These are phyloP conservation scores for Sycophila sp. DNA, from an alignment of 1,140 invertebrate species.

Conservation along the genomic window DNA sequence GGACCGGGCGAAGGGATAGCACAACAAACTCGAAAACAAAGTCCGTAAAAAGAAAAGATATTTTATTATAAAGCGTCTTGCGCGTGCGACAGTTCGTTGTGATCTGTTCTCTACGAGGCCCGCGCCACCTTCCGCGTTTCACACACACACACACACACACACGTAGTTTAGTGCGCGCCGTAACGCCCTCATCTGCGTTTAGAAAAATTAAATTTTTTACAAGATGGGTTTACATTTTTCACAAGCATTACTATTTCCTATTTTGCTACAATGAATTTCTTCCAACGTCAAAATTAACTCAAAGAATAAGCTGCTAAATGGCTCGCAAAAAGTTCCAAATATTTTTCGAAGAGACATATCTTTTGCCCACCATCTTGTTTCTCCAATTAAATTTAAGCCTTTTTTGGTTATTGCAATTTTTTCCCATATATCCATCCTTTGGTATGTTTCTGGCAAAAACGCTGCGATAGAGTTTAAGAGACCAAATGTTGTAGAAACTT, in stretches of 20 bases:
- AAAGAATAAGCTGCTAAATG: neutral
- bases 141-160: neutral
- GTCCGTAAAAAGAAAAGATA: neutral
- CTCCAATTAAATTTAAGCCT: neutral
- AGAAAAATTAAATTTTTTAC: neutral
- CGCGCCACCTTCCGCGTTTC: too few species aligned
- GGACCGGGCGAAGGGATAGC: neutral
- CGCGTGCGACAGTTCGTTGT: neutral
- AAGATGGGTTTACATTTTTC: neutral
- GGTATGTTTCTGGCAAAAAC: slow-evolving; percentile 32
- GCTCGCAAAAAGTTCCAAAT: neutral
- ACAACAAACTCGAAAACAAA: neutral
- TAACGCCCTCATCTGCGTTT: neutral
- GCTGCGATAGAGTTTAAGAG: slow-evolving; percentile 22
- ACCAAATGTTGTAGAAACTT: neutral
- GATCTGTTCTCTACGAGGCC: too few species aligned
- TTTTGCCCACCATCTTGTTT: slow-evolving; percentile 33
- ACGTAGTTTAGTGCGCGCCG: too few species aligned
- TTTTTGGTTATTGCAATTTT: slow-evolving; percentile 10
- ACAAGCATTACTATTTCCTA: neutral
- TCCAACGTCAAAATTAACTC: neutral
- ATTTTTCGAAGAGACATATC: neutral
- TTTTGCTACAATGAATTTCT: neutral
- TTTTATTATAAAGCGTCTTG: neutral
- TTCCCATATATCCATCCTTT: slow-evolving; percentile 30